phyloP scores from a whole-genome alignment of 30 jellyfish, hydroid and myxozoan species.

The Aurelia sp. region DNA sequence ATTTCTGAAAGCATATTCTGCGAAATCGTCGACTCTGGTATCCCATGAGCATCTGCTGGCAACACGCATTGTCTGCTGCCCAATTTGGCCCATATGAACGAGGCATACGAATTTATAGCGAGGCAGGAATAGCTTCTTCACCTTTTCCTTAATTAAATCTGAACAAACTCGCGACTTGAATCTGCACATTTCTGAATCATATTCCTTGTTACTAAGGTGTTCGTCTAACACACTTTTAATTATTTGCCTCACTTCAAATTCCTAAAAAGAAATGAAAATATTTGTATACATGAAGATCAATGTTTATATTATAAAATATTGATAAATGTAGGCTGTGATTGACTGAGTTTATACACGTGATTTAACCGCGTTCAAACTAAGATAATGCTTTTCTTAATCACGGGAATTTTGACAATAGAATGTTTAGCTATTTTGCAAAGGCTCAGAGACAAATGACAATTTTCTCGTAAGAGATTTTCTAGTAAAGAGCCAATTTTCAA shows the following conservation, averaged over 20 bases:
- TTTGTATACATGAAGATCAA: neutral
- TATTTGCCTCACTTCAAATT: constrained; percentile 51
- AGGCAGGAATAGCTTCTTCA: constrained; percentile 66
- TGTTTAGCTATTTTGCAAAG: too few relatives aligned
- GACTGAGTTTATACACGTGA: too few relatives aligned
- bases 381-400: too few relatives aligned
- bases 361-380: too few relatives aligned
- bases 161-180: constrained; percentile 44
- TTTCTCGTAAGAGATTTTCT: too few relatives aligned
- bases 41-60: constrained; percentile 87
- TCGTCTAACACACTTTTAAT: constrained; percentile 54
- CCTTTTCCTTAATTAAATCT: constrained; percentile 60
- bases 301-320: constrained; percentile 2
- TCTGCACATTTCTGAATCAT: constrained; percentile 69
- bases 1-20: constrained; percentile 44
- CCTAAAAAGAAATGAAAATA: constrained; percentile 28
- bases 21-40: constrained; percentile 64
- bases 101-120: constrained; percentile 66
- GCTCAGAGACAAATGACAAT: too few relatives aligned
- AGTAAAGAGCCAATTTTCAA: too few relatives aligned
- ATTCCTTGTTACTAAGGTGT: constrained; percentile 42
- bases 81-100: constrained; percentile 74
- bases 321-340: neutral
- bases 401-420: too few relatives aligned
- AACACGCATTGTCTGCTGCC: constrained; percentile 61